phyloP scores from a whole-genome alignment of 2,797 vertebrate genomes.

The Scyliorhinus canicula region DNA sequence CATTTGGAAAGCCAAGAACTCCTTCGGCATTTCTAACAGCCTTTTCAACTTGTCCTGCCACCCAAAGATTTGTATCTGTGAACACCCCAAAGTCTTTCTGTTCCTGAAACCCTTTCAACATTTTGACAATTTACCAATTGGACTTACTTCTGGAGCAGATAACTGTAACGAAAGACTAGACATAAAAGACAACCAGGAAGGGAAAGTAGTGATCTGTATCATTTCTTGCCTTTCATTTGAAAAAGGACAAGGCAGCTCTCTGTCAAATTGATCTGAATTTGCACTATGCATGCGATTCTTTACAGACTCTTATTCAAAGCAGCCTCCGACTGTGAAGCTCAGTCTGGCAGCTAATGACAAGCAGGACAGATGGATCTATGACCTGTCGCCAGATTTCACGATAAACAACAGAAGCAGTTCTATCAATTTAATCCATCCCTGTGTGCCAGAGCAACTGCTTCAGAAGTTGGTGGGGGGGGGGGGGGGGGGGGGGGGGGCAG shows the following conservation, averaged over 20 bases:
- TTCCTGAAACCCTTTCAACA: background rate
- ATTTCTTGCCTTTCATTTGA: background rate
- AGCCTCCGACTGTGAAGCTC: background rate
- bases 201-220: background rate
- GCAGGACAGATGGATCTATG: background rate
- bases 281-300: background rate
- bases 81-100: background rate
- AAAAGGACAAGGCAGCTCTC: background rate
- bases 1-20: background rate
- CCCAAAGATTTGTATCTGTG: background rate
- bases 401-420: background rate
- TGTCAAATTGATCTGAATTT: background rate
- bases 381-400: background rate
- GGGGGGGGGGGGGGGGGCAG: too few species aligned
- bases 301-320: background rate
- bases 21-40: background rate
- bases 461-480: background rate
- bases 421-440: background rate
- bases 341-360: constrained; percentile 1
- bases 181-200: background rate
- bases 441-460: background rate
- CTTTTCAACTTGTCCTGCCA: background rate
- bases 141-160: background rate
- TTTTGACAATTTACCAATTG: background rate
- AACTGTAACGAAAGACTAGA: background rate